These are phyloP conservation scores for Psammodynastes pulverulentus DNA, from an alignment of 2,113 vertebrate species.

Conservation along the genomic window DNA sequence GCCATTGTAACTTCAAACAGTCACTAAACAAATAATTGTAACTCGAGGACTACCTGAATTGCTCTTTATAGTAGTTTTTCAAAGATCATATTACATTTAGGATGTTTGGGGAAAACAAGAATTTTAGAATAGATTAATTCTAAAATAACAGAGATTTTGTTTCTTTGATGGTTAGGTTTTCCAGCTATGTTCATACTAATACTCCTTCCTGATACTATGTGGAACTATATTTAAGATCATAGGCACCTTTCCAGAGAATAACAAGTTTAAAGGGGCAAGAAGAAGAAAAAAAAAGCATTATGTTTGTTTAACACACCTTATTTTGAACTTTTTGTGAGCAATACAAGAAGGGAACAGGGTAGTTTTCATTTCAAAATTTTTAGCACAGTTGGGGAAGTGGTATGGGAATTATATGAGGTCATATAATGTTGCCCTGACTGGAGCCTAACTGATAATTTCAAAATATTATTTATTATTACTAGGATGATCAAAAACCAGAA, in stretches of 20 bases:
- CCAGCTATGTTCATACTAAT: background rate
- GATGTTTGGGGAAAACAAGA: background rate
- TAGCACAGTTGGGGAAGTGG: background rate
- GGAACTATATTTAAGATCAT: background rate
- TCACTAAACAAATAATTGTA: background rate
- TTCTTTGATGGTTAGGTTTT: background rate
- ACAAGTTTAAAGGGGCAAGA: background rate
- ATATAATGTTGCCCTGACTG: background rate
- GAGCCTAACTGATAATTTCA: background rate
- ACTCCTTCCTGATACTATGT: background rate
- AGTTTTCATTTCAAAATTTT: background rate
- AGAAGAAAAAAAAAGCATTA: background rate
- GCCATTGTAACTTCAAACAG: background rate
- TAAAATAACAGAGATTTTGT: background rate
- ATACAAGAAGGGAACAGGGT: background rate
- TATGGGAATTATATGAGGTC: background rate
- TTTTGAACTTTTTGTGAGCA: background rate
- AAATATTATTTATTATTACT: constrained; percentile 27
- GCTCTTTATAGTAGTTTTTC: background rate
- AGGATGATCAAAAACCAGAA: constrained; percentile 93
- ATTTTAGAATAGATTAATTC: background rate
- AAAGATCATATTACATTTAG: background rate
- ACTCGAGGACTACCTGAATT: background rate
- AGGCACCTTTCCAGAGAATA: background rate
- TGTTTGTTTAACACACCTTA: background rate